Conservation (phyloP, 1,140 invertebrate species). For the Bactericera cockerelli region DNA sequence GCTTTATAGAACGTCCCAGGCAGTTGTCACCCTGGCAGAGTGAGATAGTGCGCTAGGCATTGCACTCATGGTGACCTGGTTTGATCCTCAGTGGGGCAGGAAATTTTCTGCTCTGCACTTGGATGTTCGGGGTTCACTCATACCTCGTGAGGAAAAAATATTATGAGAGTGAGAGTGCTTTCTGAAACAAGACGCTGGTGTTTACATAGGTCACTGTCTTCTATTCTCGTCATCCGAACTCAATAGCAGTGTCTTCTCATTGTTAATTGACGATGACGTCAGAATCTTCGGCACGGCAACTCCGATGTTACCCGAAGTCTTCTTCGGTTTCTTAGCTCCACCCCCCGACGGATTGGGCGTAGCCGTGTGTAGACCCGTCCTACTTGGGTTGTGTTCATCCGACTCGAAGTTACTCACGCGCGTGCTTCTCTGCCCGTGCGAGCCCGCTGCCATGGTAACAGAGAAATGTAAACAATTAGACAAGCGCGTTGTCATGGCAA, state of each 20-base stretch:
- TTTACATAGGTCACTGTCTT: too few species aligned
- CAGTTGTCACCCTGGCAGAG: too few species aligned
- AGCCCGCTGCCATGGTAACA: constrained; percentile 32
- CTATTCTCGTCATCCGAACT: constrained; percentile 78
- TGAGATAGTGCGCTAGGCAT: too few species aligned
- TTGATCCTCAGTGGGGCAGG: too few species aligned
- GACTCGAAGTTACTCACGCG: constrained; percentile 48
- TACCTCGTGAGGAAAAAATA: too few species aligned
- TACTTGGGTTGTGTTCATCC: constrained; percentile 36
- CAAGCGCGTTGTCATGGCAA: constrained; percentile 22
- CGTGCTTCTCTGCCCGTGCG: constrained; percentile 45
- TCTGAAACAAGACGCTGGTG: too few species aligned
- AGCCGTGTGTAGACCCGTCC: not conserved
- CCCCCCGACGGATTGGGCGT: not conserved
- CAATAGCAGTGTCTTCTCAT: constrained; percentile 89
- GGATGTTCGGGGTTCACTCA: too few species aligned
- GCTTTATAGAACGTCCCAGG: too few species aligned
- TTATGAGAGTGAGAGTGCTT: too few species aligned
- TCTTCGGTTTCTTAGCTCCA: constrained; percentile 11
- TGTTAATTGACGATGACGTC: constrained; percentile 43
- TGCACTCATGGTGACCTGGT: too few species aligned
- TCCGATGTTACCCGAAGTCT: not conserved
- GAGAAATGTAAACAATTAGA: constrained; percentile 5
- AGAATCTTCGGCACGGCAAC: constrained; percentile 34
- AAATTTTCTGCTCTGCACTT: too few species aligned